Conservation (phyloP, 2,113 vertebrate species). For the Nothocercus nigrocapillus region DNA sequence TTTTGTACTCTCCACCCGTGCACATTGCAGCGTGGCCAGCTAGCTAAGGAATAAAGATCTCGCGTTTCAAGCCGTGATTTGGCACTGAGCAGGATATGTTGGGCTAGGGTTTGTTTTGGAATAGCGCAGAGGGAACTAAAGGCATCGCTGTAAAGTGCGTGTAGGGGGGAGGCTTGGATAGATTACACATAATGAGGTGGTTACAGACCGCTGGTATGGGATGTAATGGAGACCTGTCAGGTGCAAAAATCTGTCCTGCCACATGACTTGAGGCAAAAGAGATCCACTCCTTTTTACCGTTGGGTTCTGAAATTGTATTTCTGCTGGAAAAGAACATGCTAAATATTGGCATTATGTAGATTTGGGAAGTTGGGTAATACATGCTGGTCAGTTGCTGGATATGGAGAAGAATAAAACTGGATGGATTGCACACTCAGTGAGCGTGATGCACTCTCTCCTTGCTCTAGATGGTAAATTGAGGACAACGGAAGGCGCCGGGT, state of each 20-base stretch:
- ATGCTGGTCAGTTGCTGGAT: background rate
- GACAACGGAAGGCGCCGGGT: background rate
- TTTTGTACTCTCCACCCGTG: background rate
- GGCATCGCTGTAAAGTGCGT: rapidly evolving
- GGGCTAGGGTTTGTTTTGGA: background rate
- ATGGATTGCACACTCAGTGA: background rate
- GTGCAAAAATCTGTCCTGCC: background rate
- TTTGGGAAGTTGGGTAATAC: background rate
- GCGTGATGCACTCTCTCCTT: rapidly evolving
- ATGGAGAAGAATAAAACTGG: background rate
- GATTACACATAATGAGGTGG: background rate
- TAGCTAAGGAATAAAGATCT: background rate
- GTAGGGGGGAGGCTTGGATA: background rate
- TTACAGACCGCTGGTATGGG: background rate
- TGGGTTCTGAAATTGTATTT: background rate
- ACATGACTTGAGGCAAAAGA: rapidly evolving
- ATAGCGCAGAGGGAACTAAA: background rate
- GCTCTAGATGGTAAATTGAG: background rate
- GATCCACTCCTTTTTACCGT: background rate
- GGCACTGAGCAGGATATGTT: background rate
- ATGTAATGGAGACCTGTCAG: background rate
- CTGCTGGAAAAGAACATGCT: background rate
- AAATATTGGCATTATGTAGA: background rate
- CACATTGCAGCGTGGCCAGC: background rate
- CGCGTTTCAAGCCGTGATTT: background rate